Conservation (phyloP, 2,888 invertebrate genomes). For the Nephrotoma guestfalica region DNA sequence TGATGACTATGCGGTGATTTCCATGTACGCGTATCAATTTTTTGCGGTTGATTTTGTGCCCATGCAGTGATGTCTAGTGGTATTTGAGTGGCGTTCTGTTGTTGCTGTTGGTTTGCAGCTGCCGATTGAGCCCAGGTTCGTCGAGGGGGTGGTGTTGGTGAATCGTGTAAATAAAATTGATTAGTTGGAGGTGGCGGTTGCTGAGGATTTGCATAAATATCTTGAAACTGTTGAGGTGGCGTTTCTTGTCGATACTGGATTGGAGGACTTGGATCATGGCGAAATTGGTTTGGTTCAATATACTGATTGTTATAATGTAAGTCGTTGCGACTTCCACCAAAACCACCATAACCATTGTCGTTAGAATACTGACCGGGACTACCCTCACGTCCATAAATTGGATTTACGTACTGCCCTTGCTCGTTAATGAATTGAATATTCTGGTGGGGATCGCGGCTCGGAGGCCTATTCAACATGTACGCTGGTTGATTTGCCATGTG, state of each 20-base stretch:
- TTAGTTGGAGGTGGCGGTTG: conserved; percentile 31
- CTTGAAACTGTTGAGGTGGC: conserved; percentile 16
- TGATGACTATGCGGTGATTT: conserved; percentile 22
- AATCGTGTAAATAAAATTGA: conserved; percentile 66
- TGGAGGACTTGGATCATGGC: conserved; percentile 11
- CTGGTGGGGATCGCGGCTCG: conserved; percentile 27
- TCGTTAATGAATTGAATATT: conserved; percentile 34
- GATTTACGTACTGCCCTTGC: conserved; percentile 29
- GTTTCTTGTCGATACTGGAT: conserved; percentile 18
- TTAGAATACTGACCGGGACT: conserved; percentile 38
- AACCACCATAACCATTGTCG: conserved; percentile 29
- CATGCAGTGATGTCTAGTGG: conserved; percentile 27
- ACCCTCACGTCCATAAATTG: conserved; percentile 25
- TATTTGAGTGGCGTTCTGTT: conserved; percentile 18
- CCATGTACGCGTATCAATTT: conserved; percentile 30
- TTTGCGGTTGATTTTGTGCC: conserved; percentile 22
- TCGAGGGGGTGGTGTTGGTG: conserved; percentile 39
- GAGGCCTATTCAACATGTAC: conserved; percentile 27
- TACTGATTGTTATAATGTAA: conserved; percentile 3
- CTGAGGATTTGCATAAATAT: neutral
- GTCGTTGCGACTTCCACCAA: conserved; percentile 13
- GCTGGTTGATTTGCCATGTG: conserved; percentile 26
- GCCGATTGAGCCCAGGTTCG: conserved; percentile 53
- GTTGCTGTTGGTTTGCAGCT: conserved; percentile 20
- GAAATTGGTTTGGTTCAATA: conserved; percentile 12